A percentile compares a stretch with the other conserved stretches of the same genome.
Conservation (phyloP, 2,113 vertebrate species). For the Lontra canadensis region DNA sequence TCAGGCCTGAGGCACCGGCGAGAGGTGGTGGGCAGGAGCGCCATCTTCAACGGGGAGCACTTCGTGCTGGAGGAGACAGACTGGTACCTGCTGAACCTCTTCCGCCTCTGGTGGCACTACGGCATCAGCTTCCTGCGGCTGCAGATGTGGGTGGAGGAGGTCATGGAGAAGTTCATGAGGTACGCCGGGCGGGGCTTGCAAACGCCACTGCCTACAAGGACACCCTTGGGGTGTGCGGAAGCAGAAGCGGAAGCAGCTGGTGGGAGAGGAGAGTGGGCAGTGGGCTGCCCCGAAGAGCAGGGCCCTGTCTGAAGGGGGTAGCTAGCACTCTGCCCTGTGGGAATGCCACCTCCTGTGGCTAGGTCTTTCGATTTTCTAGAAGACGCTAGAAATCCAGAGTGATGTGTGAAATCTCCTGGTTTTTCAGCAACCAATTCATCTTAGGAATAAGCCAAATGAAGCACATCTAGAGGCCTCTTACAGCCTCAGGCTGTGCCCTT, state of each 20-base stretch:
- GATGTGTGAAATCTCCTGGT: not conserved
- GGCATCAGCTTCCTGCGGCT: slow-evolving; percentile 98
- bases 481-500: not conserved
- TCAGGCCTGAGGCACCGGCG: slow-evolving; percentile 95
- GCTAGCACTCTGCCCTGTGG: not conserved
- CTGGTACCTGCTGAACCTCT: slow-evolving; percentile 97
- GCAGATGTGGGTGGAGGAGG: slow-evolving; percentile 99
- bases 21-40: slow-evolving; percentile 92
- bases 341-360: not conserved
- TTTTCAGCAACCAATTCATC: not conserved
- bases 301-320: not conserved
- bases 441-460: not conserved
- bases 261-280: not conserved
- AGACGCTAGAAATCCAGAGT: not conserved
- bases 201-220: not conserved
- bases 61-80: slow-evolving; percentile 96
- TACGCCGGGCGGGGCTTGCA: slow-evolving; percentile 69
- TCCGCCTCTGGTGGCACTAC: slow-evolving; percentile 98
- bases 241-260: not conserved
- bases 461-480: not conserved
- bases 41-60: slow-evolving; percentile 93
- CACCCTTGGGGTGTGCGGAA: accelerated
- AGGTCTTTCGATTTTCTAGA: not conserved
- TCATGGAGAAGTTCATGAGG: slow-evolving; percentile 99
- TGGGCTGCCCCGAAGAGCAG: not conserved